Conservation (phyloP, 92 coral and sea anemone genomes). For the Pocillopora meandrina region DNA sequence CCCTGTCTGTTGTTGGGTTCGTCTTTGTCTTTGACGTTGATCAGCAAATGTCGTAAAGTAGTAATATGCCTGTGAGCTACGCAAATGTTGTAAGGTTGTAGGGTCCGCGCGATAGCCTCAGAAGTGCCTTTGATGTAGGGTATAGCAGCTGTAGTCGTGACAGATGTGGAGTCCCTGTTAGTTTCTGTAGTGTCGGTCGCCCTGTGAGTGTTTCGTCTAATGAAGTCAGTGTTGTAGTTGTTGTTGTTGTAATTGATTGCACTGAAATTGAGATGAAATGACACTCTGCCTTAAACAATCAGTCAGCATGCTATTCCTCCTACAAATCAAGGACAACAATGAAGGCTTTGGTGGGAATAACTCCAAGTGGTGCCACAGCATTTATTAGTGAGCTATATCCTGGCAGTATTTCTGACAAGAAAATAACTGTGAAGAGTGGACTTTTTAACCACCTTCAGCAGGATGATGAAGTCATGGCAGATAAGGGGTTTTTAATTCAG, state of each 20-base stretch:
- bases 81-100: no score
- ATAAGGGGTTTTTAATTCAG: conserved; percentile 10
- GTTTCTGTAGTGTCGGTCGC: no score
- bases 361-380: conserved; percentile 56
- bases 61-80: no score
- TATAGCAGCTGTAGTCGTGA: no score
- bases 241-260: conserved; percentile 55
- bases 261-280: conserved; percentile 70
- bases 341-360: conserved; percentile 56
- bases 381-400: conserved; percentile 60
- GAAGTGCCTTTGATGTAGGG: no score
- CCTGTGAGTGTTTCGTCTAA: no score
- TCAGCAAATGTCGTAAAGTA: no score
- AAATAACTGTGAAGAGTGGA: conserved; percentile 56
- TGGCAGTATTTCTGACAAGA: conserved; percentile 60
- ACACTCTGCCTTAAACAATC: conserved; percentile 68
- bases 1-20: no score
- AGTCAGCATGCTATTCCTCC: conserved; percentile 66
- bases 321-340: conserved; percentile 66
- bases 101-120: no score
- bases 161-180: no score
- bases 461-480: conserved; percentile 49
- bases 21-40: no score
- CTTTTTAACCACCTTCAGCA: conserved; percentile 34
- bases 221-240: not conserved